A percentile compares a stretch with the other conserved stretches of the same genome.
These are phyloP conservation scores for Drosophila sordidapex DNA, from an alignment of 2,888 invertebrate species.

Conservation along the genomic window DNA sequence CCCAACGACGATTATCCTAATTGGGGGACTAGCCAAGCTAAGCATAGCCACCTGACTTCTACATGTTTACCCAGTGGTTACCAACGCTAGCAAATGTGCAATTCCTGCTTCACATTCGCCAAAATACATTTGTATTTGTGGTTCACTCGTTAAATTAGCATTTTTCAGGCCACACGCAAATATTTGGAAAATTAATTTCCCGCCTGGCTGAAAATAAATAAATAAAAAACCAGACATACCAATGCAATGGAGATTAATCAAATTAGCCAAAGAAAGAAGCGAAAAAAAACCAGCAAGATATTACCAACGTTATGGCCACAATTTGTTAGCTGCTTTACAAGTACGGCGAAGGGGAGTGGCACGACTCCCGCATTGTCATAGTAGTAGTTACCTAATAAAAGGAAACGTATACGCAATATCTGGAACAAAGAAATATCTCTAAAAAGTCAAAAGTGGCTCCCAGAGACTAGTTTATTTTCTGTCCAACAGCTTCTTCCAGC, in stretches of 20 bases:
- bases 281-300: constrained; percentile 63
- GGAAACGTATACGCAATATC: neutral
- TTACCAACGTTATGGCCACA: constrained; percentile 68
- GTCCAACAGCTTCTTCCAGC: neutral
- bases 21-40: constrained; percentile 57
- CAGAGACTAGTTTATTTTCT: neutral
- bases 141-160: constrained; percentile 40
- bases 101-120: constrained; percentile 35
- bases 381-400: constrained; percentile 1
- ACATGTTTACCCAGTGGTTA: neutral
- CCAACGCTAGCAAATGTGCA: constrained; percentile 45
- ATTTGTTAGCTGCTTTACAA: constrained; percentile 65
- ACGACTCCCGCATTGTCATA: neutral
- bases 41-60: constrained; percentile 23
- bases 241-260: constrained; percentile 70
- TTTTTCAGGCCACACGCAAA: constrained; percentile 62
- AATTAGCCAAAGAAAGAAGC: constrained; percentile 69
- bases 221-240: constrained; percentile 22
- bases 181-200: constrained; percentile 60
- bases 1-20: constrained; percentile 79
- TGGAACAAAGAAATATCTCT: neutral
- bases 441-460: neutral
- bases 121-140: constrained; percentile 32
- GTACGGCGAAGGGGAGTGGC: neutral
- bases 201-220: constrained; percentile 12